Base-by-base conservation (phyloP, 2,113 vertebrate genomes). In the Oncorhynchus clarkii region DNA sequence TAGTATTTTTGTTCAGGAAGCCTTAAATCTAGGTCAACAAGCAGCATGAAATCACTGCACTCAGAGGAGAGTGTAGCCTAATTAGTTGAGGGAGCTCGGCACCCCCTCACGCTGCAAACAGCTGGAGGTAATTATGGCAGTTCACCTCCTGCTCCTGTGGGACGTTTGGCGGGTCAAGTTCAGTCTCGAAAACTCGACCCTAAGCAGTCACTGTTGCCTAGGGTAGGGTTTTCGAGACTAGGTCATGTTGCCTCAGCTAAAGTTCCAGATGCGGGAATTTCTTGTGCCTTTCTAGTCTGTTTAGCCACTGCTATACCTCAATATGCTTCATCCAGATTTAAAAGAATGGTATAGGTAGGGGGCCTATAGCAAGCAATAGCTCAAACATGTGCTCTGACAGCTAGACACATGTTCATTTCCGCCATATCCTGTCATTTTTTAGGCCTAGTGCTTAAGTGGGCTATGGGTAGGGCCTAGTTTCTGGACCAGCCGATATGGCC, bases 21-120 rank as follows among this genome's bases (percentile, higher is more conserved):
- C 39, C 39, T 54, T 54, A 54, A 87, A 93, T 90, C 77, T 91
- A 82, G 90, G 88, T 94, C 88, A 91, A 27, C 29, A 74, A 93
- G 62, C 89, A 91, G 88, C 87, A 73, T 80, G 85, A 86, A 45
- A 80, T 81, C 77, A 39, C 45, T 85, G 73, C 75, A 80, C 73
- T 76, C 71, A 86, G 82, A 82, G 79, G 18, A 72, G 48, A 7
- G 27, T 68, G 51, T 54, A 18, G 51, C 51, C 72, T 90, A 85
- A 92, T 92, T 90, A 93, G 72, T 82, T 2, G 39, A 12, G 39
- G 48, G 76, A 57, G 59, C 39, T 45, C 69, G 20, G 78, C 78
- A 83, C 77, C 81, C 83, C 67, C 39, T 45, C 39, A 48, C 64
- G 76, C 82, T 64, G 67, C 85, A 67, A 83, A 81, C 80, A 82